Base-by-base conservation (phyloP, 2,888 invertebrate species). In the Sepioteuthis lessoniana region DNA sequence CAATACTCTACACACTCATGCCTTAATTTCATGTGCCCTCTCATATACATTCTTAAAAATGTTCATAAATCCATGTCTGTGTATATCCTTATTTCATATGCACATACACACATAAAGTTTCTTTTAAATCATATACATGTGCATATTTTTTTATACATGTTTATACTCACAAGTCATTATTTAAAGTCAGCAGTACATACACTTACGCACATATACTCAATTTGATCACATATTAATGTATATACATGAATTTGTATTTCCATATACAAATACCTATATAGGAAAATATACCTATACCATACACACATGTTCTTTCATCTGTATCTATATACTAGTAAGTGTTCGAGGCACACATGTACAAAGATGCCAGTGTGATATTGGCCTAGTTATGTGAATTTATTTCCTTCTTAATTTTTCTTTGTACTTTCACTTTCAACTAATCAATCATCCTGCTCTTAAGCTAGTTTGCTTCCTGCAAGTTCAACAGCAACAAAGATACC, bases 391-490 rank as follows among this genome's bases (percentile, higher is more conserved):
- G n/a, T 8, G 76, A 76, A 76, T n/a, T 76, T 76, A 16, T 76
- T 60, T 60, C 31, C 28, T 60, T 28, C 28, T 31, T 60, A 19
- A 28, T 60, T 55, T 55, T 55, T 55, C 55, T 55, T 55, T 55
- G 55, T 55, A 55, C 55, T 55, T 55, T 55, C 55, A 76, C 76
- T 76, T n/a, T 76, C 76, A 76, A 76, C 76, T 76, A 76, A 76
- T 35, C 76, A 76, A 76, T 76, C 76, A 76, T 8, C n/a, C 10
- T 76, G 76, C 76, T 76, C 76, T 76, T 35, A 76, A n/a, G 7
- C n/a, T 25, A 4, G n/a, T 76, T 76, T 76, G 76, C n/a, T n/a
- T 76, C 76, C 35, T 76, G 76, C 16, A 76, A 76, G 25, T n/a
- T 76, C 13, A 35, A 76, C n/a, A n/a, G 35, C n/a, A n/a, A n/a